Evolutionary conservation across 2,888 invertebrate species (phyloP).

Genomic region (Trisateles emortualis): DNA sequence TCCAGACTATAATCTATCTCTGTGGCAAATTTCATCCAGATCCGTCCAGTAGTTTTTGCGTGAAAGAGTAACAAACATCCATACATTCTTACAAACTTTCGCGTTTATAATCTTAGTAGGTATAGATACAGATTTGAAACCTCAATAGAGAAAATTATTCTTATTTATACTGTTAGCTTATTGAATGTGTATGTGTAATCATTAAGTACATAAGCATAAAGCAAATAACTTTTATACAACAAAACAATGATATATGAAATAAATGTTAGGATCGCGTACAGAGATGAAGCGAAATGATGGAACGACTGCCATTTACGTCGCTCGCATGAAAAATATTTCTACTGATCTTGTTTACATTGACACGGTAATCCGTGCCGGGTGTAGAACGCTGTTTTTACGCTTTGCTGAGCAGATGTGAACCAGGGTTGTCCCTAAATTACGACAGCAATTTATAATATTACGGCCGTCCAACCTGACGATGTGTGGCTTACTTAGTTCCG

Average conservation of each 20-base stretch:
- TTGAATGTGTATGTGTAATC: conserved; percentile 16
- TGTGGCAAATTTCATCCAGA: too few species aligned
- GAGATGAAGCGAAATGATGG: conserved; percentile 72
- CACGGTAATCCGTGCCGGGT: conserved; percentile 67
- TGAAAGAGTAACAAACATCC: too few species aligned
- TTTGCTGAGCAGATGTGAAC: conserved; percentile 61
- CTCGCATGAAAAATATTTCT: conserved; percentile 75
- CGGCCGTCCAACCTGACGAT: conserved; percentile 37
- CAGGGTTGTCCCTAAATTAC: conserved; percentile 52
- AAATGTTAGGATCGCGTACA: conserved; percentile 73
- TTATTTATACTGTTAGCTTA: neutral
- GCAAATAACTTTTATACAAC: conserved; percentile 45
- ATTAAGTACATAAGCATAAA: conserved; percentile 1
- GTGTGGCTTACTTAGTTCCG: conserved; percentile 44
- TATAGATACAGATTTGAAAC: too few species aligned
- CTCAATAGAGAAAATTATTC: too few species aligned
- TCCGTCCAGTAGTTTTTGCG: too few species aligned
- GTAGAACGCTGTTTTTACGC: conserved; percentile 64
- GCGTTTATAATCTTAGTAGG: too few species aligned
- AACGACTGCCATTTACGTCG: conserved; percentile 71
- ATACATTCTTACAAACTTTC: too few species aligned
- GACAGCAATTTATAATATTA: conserved; percentile 46
- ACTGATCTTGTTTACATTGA: conserved; percentile 80
- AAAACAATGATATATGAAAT: conserved; percentile 77
- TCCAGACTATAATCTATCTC: too few species aligned